Evolutionary conservation across 2,797 vertebrate genomes (phyloP).

Genomic region (Chloroceryle amazona): DNA sequence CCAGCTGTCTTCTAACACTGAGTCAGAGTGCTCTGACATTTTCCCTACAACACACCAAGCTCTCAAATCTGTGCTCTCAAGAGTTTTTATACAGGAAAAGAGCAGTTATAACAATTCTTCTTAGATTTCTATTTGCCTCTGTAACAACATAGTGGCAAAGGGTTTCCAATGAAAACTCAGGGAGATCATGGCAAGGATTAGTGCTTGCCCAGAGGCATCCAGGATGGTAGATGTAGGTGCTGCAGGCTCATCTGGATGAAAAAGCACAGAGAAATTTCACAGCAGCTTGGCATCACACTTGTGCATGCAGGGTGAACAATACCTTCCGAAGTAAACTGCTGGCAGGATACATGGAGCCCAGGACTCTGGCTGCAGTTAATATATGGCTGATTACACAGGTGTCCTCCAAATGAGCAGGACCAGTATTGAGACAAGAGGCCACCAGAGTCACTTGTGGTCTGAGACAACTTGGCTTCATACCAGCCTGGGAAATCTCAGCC

Average conservation of each 20-base stretch:
- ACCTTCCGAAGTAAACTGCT: background rate
- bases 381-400: background rate
- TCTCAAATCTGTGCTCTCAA: background rate
- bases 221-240: background rate
- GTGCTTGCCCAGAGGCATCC: background rate
- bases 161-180: background rate
- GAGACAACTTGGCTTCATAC: background rate
- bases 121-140: background rate
- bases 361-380: background rate
- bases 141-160: background rate
- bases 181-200: background rate
- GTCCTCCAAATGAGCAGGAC: background rate
- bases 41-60: background rate
- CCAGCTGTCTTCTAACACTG: background rate
- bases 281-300: background rate
- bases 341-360: background rate
- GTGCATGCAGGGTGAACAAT: background rate
- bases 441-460: background rate
- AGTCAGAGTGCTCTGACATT: background rate
- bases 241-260: background rate
- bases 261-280: background rate
- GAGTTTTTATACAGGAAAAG: background rate
- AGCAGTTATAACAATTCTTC: too few species aligned
- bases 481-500: background rate
- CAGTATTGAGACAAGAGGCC: background rate